A percentile compares a stretch with the other conserved stretches of the same genome.
Evolutionary conservation across 2,113 vertebrate species (phyloP).

Genomic region (Calonectris borealis): DNA sequence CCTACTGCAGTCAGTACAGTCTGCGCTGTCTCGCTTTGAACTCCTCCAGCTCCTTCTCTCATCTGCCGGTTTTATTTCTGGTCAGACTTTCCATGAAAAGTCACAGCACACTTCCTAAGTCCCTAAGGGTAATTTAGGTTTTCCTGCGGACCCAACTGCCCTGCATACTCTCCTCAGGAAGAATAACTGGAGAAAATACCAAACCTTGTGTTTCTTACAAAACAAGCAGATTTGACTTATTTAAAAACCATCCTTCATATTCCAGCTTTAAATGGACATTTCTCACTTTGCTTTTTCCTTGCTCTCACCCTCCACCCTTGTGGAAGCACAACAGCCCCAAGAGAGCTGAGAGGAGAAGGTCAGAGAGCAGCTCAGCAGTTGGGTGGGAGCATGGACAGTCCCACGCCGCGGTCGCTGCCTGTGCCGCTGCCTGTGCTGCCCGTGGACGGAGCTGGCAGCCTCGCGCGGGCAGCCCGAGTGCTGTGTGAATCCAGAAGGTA

Average conservation of each 20-base stretch:
- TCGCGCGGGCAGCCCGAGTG: accelerated
- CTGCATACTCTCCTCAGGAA: background rate
- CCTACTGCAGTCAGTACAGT: background rate
- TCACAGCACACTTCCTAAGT: background rate
- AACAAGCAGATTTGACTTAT: background rate
- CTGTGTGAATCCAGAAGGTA: background rate
- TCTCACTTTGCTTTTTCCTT: background rate
- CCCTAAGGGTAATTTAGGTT: background rate
- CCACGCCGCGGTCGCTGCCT: accelerated
- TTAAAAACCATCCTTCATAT: background rate
- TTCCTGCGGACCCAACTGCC: background rate
- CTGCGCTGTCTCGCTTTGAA: background rate
- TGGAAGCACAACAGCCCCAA: background rate
- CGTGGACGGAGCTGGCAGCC: background rate
- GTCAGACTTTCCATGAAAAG: background rate
- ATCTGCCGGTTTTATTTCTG: background rate
- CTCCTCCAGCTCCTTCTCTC: background rate
- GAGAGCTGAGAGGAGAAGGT: background rate
- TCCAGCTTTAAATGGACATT: background rate
- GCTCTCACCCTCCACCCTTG: background rate
- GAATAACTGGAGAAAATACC: background rate
- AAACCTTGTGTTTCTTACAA: background rate
- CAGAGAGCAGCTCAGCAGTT: background rate
- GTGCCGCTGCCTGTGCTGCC: background rate
- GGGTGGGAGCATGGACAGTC: accelerated